Base-by-base conservation (phyloP, 2,113 vertebrate genomes). In the Podocnemis expansa region DNA sequence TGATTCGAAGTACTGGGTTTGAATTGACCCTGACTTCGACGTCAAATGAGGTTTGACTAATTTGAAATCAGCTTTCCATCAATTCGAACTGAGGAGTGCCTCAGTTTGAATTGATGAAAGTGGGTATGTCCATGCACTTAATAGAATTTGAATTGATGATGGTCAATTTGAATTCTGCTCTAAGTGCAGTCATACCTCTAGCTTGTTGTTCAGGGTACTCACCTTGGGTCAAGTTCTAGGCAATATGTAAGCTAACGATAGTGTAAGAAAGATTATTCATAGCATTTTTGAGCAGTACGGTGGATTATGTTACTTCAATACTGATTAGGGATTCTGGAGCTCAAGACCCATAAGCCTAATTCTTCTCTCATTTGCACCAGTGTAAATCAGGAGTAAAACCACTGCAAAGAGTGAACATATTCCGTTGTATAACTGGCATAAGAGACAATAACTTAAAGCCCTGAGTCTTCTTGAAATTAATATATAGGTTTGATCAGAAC, bases 381-480 rank as follows among this genome's bases (percentile, higher is more conserved):
- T n/a, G 10, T 41, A 80, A 78, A 10, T 67, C 49, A 17, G 60
- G 63, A 45, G n/a, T 19, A 63, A 9, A 0, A 0, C 1, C 5
- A 9, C 31, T 87, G 63, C 60, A 38, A 83, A 10, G 75, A 70
- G 60, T 38, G 54, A 7, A 1, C 31, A 34, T 70, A 38, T 27
- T 2, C 9, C 60, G 11, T 4, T 0, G 0, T 25, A 2, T 41
- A 89, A 60, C 13, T 43, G 25, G 24, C 73, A 45, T 43, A 76
- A 76, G 3, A 43, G 38, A 43, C 10, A 45, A 43, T 10, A 70
- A 38, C 9, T 12, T 76, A 76, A 43, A 12, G n/a, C 9, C 24
- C 38, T 43, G 41, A 43, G 73, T 45, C 6, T 2, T 73, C 58
- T 89, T 87, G 43, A 73, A 81, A 4, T 4, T 5, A 0, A 2